Evolutionary conservation across 2,113 vertebrate genomes (phyloP).

Genomic region (Romanogobio albipinnatus): DNA sequence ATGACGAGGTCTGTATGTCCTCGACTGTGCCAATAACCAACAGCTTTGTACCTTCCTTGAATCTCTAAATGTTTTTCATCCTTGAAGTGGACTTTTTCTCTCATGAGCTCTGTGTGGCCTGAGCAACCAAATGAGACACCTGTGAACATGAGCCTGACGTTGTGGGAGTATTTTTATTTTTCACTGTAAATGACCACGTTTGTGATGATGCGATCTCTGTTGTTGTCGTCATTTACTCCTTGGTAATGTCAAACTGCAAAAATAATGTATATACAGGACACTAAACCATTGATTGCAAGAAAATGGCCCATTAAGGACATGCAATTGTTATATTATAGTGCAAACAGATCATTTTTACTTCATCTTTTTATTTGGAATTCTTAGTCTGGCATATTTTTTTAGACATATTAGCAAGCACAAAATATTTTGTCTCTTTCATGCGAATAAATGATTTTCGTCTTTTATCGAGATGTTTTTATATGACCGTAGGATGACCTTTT

Average conservation of each 20-base stretch:
- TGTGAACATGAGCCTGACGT: constrained; percentile 58
- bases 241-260: constrained; percentile 63
- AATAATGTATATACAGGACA: constrained; percentile 68
- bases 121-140: constrained; percentile 48
- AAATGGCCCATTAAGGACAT: constrained; percentile 46
- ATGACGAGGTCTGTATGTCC: constrained; percentile 36
- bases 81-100: constrained; percentile 40
- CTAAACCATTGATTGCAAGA: constrained; percentile 58
- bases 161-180: constrained; percentile 54
- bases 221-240: constrained; percentile 65
- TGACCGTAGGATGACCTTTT: constrained; percentile 64
- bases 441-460: constrained; percentile 75
- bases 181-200: constrained; percentile 59
- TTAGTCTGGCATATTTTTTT: constrained; percentile 57
- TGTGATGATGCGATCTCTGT: constrained; percentile 63
- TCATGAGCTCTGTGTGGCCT: constrained; percentile 49
- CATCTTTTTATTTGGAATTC: constrained; percentile 50
- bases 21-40: constrained; percentile 69
- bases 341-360: constrained; percentile 51
- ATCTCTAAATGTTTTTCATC: constrained; percentile 55
- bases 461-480: constrained; percentile 66
- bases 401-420: constrained; percentile 60
- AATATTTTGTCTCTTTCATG: constrained; percentile 70
- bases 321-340: constrained; percentile 53
- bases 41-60: constrained; percentile 46